Evolutionary conservation across 2,797 vertebrate genomes (phyloP), one percentile per base, ranked within the genome.

Genomic region (Hydrophis major): DNA sequence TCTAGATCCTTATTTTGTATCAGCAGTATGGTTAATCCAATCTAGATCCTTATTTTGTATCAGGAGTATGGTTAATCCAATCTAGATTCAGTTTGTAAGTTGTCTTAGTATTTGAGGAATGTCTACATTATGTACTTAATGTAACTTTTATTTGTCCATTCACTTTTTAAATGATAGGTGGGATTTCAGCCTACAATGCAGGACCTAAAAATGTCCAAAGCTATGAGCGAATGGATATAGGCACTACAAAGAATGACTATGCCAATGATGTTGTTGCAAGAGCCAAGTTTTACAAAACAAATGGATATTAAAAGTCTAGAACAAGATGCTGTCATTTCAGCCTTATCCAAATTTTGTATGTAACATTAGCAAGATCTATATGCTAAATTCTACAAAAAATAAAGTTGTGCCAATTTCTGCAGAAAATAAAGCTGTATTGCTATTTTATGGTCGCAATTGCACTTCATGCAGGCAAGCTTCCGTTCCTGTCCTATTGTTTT

Each of bases 161-260:
- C 87, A 0, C 0, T 89, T 1, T 59, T 78, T 50, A 66, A 37
- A 55, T 66, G 94, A 91, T 69, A 96, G 94, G 93, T 87, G 93
- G 86, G 6, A 93, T 94, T 93, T 95, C 95, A 89, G 94, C 94
- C 11, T 95, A 96, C 22, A 95, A 96, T 1, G 50, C 18, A 0
- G 95, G 92, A 63, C 0, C 89, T 28, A 16, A 22, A 2, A 94
- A 91, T 0, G 60, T 96, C 32, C 94, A 4, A 3, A 95, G 1
- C 60, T 95, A 94, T 0, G 0, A 95, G 0, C 6, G 83, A 69
- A 78, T 61, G 50, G 95, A 94, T 42, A 13, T 4, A 59, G 20
- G 86, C 63, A 97, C 94, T 89, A 96, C 86, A 37, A 93, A 96
- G n/a, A 7, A 53, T 0, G 94, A 96, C 53, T 94, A 92, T 0